Base-by-base conservation (phyloP, 2,888 invertebrate genomes). In the Parnassius smintheus region DNA sequence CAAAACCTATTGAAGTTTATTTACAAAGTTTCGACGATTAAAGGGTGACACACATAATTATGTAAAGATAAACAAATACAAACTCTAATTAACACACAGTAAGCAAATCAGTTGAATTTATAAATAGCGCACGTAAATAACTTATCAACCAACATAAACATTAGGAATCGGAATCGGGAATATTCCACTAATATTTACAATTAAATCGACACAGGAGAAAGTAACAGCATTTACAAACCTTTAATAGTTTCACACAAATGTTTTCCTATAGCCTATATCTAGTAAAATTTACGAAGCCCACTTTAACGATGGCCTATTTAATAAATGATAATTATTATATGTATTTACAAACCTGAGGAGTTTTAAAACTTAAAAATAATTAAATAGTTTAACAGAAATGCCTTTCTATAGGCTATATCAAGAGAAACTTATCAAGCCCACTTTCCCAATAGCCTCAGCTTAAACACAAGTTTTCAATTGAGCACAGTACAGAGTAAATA, bases 71-170 rank as follows among this genome's bases (percentile, higher is more conserved):
- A 55, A 54, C 18, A 54, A 58, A 46, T 22, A 51, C 13, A 59
- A 60, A 56, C 44, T 56, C 13, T 53, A 44, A 56, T 60, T 49
- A 60, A 51, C 41, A 56, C 56, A 53, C 25, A 42, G 56, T 64
- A 56, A 62, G 54, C 22, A 56, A 25, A 46, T 48, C 56, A 56
- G 44, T 59, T 59, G 13, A 64, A 64, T 57, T 64, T 44, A 56
- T 60, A 56, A 59, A 62, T 49, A 58, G 42, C n/a, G 58, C 55
- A 42, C 59, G 48, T 45, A 62, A 62, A 42, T 58, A 50, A 49
- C 57, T 57, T 52, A 10, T 52, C 25, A 7, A 54, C 58, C 58
- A 62, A 62, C 62, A 62, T 22, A 62, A 41, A 46, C 49, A 62
- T 58, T 54, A 58, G 49, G 50, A 57, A 57, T 46, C 56, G 35